Conservation (phyloP, 2,888 invertebrate genomes). For the Metopia argyrocephala region DNA sequence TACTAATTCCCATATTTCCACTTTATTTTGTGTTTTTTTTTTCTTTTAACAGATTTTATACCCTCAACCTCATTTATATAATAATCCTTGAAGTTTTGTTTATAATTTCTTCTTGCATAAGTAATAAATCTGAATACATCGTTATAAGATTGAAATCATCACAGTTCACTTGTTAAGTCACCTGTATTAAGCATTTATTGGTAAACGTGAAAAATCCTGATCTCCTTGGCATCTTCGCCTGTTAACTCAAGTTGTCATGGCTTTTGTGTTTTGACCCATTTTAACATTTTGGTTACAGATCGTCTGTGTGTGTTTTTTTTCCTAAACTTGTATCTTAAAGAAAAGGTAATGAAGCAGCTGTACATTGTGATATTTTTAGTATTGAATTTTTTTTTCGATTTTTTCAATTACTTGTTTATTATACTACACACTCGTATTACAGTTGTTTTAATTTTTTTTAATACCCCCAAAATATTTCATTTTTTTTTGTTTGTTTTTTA, state of each 20-base stretch:
- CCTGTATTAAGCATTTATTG: neutral
- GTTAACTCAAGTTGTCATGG: neutral
- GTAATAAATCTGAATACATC: neutral
- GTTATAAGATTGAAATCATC: neutral
- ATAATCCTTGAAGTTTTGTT: slow-evolving; percentile 30
- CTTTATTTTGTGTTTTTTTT: neutral
- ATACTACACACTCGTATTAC: too few species aligned
- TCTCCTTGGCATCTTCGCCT: neutral
- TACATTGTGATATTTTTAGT: slow-evolving; percentile 5
- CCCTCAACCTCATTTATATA: too few species aligned
- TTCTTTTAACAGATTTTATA: slow-evolving; percentile 22
- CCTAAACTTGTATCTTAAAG: slow-evolving; percentile 26
- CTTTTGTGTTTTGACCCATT: slow-evolving; percentile 9
- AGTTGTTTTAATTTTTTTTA: neutral
- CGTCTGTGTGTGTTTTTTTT: neutral
- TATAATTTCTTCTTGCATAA: neutral
- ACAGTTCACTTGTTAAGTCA: neutral
- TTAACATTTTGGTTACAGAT: neutral
- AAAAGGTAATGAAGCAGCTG: slow-evolving; percentile 7
- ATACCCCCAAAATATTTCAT: neutral
- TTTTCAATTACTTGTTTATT: slow-evolving; percentile 9
- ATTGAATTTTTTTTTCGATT: neutral
- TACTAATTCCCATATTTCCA: too few species aligned
- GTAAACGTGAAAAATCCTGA: neutral
- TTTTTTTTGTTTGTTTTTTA: slow-evolving; percentile 38